phyloP scores from a whole-genome alignment of 2,888 invertebrate genomes.

The Drosophila eohydei region DNA sequence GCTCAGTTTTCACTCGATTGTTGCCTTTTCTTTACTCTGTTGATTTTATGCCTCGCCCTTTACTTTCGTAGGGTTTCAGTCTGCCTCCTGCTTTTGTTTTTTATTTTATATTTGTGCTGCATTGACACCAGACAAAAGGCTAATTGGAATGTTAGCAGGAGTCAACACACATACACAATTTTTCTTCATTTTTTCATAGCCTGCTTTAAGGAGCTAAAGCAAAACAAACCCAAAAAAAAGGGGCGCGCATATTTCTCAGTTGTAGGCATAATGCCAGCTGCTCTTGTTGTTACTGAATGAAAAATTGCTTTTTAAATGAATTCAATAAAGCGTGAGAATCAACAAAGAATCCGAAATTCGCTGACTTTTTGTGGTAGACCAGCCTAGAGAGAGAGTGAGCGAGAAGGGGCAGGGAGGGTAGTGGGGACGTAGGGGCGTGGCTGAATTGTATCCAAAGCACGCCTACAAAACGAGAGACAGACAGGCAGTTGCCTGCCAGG shows the following conservation, averaged over 20 bases:
- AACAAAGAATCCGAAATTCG: slow-evolving; percentile 44
- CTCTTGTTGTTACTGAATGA: slow-evolving; percentile 46
- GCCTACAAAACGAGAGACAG: slow-evolving; percentile 17
- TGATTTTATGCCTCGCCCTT: slow-evolving; percentile 16
- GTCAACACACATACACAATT: slow-evolving; percentile 26
- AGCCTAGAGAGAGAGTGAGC: background rate
- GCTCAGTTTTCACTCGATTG: slow-evolving; percentile 51
- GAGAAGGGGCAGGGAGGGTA: background rate
- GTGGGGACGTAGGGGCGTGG: background rate
- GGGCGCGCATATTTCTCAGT: slow-evolving; percentile 15
- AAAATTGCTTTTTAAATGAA: slow-evolving; percentile 81
- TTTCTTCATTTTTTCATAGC: slow-evolving; percentile 30
- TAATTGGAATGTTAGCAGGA: slow-evolving; percentile 72
- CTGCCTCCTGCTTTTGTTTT: background rate
- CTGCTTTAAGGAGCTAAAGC: slow-evolving; percentile 10
- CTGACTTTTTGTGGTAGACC: slow-evolving; percentile 27
- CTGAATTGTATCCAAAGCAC: slow-evolving; percentile 8
- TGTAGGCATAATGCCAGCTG: slow-evolving; percentile 26
- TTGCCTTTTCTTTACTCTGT: slow-evolving; percentile 27
- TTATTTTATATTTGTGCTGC: slow-evolving; percentile 41
- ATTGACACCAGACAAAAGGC: slow-evolving; percentile 76
- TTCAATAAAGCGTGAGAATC: slow-evolving; percentile 74
- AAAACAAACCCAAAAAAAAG: slow-evolving; percentile 19
- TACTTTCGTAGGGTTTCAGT: background rate
- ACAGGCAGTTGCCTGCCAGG: slow-evolving; percentile 37